A percentile compares a stretch with the other conserved stretches of the same genome.
These are phyloP conservation scores for Eolophus roseicapilla DNA, from an alignment of 2,113 vertebrate genomes.

Conservation along the genomic window DNA sequence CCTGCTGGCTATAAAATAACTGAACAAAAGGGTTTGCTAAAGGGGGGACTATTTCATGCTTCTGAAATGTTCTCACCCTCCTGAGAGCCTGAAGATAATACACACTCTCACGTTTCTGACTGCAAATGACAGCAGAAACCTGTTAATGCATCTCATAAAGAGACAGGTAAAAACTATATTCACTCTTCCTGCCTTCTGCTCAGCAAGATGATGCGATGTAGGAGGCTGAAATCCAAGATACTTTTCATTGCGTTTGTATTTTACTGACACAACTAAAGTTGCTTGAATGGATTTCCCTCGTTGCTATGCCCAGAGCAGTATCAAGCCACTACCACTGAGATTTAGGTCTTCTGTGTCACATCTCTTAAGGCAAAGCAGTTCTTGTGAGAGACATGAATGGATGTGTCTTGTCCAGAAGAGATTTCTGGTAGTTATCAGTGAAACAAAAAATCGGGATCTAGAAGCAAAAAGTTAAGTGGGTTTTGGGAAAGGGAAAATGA, in stretches of 20 bases:
- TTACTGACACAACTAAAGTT: neutral
- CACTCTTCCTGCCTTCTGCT: neutral
- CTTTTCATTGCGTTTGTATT: neutral
- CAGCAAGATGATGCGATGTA: neutral
- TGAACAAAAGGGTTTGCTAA: neutral
- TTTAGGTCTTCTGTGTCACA: neutral
- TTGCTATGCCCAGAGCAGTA: neutral
- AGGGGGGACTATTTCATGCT: neutral
- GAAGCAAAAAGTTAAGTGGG: neutral
- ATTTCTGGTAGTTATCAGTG: neutral
- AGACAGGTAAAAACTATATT: neutral
- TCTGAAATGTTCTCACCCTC: slow-evolving; percentile 14
- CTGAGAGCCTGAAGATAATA: neutral
- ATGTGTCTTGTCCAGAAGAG: neutral
- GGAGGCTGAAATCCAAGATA: neutral
- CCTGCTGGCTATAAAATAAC: slow-evolving; percentile 5
- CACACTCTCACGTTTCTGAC: neutral
- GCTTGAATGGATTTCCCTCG: neutral
- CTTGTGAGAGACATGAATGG: neutral
- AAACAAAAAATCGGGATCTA: neutral
- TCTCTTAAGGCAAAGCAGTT: neutral
- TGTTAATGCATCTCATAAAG: neutral
- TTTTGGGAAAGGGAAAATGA: neutral
- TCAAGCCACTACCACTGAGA: neutral
- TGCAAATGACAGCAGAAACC: neutral